Percentiles rank a stretch among this genome's conserved stretches.
phyloP scores from a whole-genome alignment of 1,140 invertebrate genomes.

The Drosophila nasuta region DNA sequence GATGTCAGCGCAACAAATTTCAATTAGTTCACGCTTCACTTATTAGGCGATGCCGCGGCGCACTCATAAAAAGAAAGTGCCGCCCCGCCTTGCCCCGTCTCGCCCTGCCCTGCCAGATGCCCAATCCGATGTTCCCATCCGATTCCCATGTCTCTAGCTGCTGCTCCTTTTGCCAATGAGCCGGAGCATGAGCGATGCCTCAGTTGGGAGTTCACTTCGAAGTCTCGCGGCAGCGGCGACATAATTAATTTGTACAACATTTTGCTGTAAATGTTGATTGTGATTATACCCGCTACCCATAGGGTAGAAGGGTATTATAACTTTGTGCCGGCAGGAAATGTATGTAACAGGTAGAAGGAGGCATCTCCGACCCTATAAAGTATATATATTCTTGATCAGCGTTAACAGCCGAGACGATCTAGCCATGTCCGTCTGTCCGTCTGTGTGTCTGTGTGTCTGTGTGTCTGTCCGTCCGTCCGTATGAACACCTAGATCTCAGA shows the following conservation, averaged over 20 bases:
- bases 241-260: conserved; percentile 75
- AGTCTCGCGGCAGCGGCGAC: conserved; percentile 24
- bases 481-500: too few relatives aligned
- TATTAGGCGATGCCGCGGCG: conserved; percentile 55
- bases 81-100: conserved; percentile 35
- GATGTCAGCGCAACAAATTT: conserved; percentile 83
- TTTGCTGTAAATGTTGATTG: conserved; percentile 62
- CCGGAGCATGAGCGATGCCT: conserved; percentile 46
- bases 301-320: too few relatives aligned
- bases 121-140: conserved; percentile 9
- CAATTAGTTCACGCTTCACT: conserved; percentile 84
- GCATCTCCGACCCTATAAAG: too few relatives aligned
- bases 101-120: conserved; percentile 10
- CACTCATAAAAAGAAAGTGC: conserved; percentile 77
- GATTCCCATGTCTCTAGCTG: conserved; percentile 30
- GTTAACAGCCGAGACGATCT: too few relatives aligned
- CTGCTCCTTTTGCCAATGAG: conserved; percentile 31
- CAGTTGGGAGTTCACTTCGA: conserved; percentile 31
- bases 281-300: too few relatives aligned
- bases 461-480: too few relatives aligned
- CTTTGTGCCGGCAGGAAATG: too few relatives aligned
- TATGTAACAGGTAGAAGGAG: too few relatives aligned
- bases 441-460: too few relatives aligned
- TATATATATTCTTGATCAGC: too few relatives aligned
- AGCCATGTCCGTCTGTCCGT: too few relatives aligned